Conservation (phyloP, 2,113 vertebrate species). For the Urocitellus parryii region DNA sequence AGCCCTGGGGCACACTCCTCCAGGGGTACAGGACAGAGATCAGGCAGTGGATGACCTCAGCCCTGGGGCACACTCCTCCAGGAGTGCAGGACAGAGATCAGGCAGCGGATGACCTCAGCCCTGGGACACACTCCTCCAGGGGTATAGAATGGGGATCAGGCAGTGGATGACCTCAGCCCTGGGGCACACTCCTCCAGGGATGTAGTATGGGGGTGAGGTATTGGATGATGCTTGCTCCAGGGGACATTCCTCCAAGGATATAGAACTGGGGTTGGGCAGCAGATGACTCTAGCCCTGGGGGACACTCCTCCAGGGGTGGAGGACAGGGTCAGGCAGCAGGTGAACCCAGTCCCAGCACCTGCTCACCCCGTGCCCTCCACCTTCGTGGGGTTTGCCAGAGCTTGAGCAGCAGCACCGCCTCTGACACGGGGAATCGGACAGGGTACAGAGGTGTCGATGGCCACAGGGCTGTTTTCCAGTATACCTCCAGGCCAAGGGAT, state of each 20-base stretch:
- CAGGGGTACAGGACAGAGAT: rapidly evolving
- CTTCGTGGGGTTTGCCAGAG: not conserved
- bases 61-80: no score
- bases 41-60: not conserved
- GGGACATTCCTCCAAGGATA: no score
- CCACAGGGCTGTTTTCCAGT: not conserved
- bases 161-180: no score
- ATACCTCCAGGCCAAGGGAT: not conserved
- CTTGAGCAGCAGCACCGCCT: no score
- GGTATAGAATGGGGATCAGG: no score
- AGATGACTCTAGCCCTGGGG: not conserved
- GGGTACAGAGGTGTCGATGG: not conserved
- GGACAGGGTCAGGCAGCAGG: not conserved
- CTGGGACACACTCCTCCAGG: no score
- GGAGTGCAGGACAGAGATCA: rapidly evolving
- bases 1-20: no score
- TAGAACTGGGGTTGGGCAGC: not conserved
- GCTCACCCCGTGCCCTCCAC: not conserved
- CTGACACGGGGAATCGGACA: not conserved
- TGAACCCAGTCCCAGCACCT: not conserved
- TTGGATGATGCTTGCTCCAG: no score
- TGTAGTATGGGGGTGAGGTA: no score
- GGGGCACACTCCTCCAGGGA: no score
- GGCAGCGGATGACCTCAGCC: no score
- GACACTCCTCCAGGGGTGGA: not conserved